These are phyloP conservation scores for Phyllostomus hastatus DNA, from an alignment of 2,113 vertebrate genomes.

Conservation along the genomic window DNA sequence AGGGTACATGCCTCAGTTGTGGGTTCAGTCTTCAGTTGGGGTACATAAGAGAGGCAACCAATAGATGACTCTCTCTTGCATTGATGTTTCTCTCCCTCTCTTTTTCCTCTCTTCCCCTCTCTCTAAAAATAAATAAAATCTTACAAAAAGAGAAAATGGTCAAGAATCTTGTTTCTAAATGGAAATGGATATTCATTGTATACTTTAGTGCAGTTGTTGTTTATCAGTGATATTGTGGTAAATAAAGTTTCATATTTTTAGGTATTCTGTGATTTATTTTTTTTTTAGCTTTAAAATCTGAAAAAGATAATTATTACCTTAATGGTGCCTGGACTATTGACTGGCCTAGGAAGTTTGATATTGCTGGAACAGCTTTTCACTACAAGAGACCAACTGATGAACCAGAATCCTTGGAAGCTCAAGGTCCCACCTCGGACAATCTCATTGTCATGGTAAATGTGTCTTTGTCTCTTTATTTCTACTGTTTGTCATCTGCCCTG, in stretches of 20 bases:
- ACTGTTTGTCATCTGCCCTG: neutral
- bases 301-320: slow-evolving; percentile 96
- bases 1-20: too few relatives aligned
- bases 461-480: slow-evolving; percentile 36
- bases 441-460: slow-evolving; percentile 95
- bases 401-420: slow-evolving; percentile 94
- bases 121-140: too few relatives aligned
- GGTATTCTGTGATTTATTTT: slow-evolving; percentile 74
- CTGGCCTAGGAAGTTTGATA: slow-evolving; percentile 98
- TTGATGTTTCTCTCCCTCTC: too few relatives aligned
- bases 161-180: neutral
- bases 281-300: slow-evolving; percentile 94
- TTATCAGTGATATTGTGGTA: neutral
- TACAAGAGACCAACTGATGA: slow-evolving; percentile 96
- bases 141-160: neutral
- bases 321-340: slow-evolving; percentile 99
- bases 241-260: slow-evolving; percentile 38
- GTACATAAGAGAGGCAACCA: too few relatives aligned
- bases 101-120: too few relatives aligned
- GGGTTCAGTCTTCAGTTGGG: too few relatives aligned
- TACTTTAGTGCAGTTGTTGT: slow-evolving; percentile 33
- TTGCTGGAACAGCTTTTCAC: slow-evolving; percentile 95
- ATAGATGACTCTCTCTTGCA: too few relatives aligned
- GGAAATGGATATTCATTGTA: slow-evolving; percentile 68
- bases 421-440: slow-evolving; percentile 94